phyloP scores from a whole-genome alignment of 2,888 invertebrate genomes.

The Parthenolecanium corni region DNA sequence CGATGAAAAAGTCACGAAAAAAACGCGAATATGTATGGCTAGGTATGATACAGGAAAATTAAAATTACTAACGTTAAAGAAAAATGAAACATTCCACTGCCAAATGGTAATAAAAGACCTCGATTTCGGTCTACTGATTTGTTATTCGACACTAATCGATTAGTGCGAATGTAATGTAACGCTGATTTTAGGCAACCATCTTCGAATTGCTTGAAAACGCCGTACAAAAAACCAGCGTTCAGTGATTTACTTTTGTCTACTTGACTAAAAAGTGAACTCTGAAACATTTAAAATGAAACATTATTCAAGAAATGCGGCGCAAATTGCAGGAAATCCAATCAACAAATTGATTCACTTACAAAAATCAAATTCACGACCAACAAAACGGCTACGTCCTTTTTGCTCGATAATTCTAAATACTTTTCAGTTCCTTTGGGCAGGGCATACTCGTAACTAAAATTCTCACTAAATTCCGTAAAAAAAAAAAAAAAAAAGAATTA shows the following conservation, averaged over 20 bases:
- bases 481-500: too few species aligned
- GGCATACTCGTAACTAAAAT: conserved; percentile 10
- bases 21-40: neutral
- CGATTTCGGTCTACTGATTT: conserved; percentile 3
- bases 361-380: neutral
- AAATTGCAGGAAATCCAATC: too few species aligned
- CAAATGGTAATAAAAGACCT: conserved; percentile 8
- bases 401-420: neutral
- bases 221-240: conserved; percentile 9
- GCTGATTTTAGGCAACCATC: conserved; percentile 9
- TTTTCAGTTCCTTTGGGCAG: neutral
- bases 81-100: conserved; percentile 17
- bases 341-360: neutral
- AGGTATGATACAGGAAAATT: neutral
- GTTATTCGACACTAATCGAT: conserved; percentile 8
- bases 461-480: neutral
- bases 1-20: neutral
- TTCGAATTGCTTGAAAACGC: conserved; percentile 4
- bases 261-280: conserved; percentile 16
- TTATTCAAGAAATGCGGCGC: too few species aligned
- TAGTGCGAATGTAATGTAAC: neutral
- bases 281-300: neutral
- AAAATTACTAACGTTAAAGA: conserved; percentile 18
- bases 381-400: neutral
- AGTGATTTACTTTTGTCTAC: conserved; percentile 4